These are phyloP conservation scores for Rhyacophila evoluta DNA, from an alignment of 2,888 invertebrate genomes.

Conservation along the genomic window DNA sequence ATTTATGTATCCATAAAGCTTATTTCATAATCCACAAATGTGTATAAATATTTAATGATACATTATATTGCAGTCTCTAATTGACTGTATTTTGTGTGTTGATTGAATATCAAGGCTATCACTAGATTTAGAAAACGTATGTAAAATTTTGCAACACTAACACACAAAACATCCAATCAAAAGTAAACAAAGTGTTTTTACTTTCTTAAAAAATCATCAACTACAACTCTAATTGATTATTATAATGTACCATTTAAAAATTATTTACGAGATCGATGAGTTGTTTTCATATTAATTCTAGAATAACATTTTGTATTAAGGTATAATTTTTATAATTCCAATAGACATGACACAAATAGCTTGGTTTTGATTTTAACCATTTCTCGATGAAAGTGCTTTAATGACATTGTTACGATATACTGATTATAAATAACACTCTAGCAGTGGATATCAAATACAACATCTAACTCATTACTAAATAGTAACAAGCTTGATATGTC, in stretches of 20 bases:
- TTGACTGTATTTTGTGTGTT: background rate
- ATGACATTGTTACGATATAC: background rate
- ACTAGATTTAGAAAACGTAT: background rate
- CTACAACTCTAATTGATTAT: background rate
- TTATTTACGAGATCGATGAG: slow-evolving; percentile 16
- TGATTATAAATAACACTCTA: background rate
- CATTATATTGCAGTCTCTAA: background rate
- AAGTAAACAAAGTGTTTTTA: background rate
- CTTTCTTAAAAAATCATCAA: background rate
- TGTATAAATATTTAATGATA: background rate
- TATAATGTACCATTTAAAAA: background rate
- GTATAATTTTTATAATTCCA: background rate
- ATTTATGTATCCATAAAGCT: background rate
- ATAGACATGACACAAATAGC: background rate
- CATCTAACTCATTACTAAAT: background rate
- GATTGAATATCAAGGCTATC: background rate
- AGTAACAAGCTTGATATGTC: slow-evolving; percentile 2
- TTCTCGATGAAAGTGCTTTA: background rate
- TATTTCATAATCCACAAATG: background rate
- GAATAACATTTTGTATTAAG: background rate
- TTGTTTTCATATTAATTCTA: background rate
- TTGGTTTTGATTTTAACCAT: background rate
- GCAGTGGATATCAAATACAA: slow-evolving; percentile 1
- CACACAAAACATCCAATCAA: slow-evolving; percentile 15
- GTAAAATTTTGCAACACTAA: background rate